Conservation (phyloP, 2,113 vertebrate genomes). For the Perca fluviatilis region DNA sequence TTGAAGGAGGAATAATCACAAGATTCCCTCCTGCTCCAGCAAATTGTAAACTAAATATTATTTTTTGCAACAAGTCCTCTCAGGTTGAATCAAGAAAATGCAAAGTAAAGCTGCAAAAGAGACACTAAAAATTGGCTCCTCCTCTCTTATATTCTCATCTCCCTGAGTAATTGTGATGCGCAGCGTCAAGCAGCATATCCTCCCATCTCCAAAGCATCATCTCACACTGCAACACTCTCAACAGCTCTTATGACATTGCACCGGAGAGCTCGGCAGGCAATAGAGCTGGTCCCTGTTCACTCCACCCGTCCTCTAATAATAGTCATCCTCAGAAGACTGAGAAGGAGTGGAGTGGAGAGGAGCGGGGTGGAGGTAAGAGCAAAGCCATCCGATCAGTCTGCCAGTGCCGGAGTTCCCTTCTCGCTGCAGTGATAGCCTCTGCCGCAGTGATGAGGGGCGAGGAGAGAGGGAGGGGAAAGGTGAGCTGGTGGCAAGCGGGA, state of each 20-base stretch:
- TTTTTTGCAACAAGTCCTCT: neutral
- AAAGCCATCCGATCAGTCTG: conserved; percentile 10
- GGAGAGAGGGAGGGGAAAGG: conserved; percentile 38
- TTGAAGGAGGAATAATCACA: neutral
- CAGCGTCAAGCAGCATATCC: conserved; percentile 21
- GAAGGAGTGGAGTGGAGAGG: conserved; percentile 38
- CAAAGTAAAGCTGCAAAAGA: neutral
- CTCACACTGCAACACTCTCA: conserved; percentile 44
- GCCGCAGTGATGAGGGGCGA: conserved; percentile 58
- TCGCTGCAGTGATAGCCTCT: conserved; percentile 53
- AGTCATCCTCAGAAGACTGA: conserved; percentile 56
- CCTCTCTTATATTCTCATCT: conserved; percentile 6
- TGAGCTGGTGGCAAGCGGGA: conserved; percentile 34
- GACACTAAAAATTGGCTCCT: neutral
- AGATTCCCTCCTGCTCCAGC: neutral
- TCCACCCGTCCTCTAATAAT: conserved; percentile 67
- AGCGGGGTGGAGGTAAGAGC: conserved; percentile 31
- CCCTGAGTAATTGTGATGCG: conserved; percentile 49
- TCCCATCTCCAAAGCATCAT: conserved; percentile 27
- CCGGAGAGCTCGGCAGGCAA: conserved; percentile 31
- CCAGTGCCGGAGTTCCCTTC: conserved; percentile 50
- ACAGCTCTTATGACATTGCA: conserved; percentile 54
- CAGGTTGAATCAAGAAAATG: neutral
- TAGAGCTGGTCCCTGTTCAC: conserved; percentile 34
- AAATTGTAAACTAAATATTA: neutral